Percentiles rank a stretch among this genome's conserved stretches.
Conservation (phyloP, 2,888 invertebrate species). For the Tribolium freemani region DNA sequence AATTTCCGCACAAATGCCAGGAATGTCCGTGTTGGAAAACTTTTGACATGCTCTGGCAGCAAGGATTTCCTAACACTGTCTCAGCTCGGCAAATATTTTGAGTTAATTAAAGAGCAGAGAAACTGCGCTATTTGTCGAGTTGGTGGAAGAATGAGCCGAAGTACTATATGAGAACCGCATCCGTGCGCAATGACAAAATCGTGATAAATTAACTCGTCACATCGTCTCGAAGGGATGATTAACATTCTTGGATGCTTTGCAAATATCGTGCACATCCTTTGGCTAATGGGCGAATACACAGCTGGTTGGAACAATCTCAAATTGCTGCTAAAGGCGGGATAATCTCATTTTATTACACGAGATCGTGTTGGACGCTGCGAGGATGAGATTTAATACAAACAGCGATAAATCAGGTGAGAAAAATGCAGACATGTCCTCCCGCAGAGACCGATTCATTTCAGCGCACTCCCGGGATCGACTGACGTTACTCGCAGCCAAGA, state of each 20-base stretch:
- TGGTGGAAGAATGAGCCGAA: constrained; percentile 44
- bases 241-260: constrained; percentile 23
- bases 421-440: not conserved
- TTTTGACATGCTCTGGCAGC: constrained; percentile 44
- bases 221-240: constrained; percentile 5
- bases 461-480: not conserved
- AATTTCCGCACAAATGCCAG: not conserved
- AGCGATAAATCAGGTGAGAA: constrained; percentile 2
- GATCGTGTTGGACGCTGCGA: not conserved
- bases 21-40: constrained; percentile 5
- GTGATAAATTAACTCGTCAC: constrained; percentile 12
- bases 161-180: constrained; percentile 28
- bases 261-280: constrained; percentile 22
- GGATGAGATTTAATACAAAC: not conserved
- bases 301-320: constrained; percentile 20
- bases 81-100: constrained; percentile 63
- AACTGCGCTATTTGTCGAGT: constrained; percentile 51
- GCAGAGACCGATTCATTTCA: not conserved
- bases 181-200: constrained; percentile 5
- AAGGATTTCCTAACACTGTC: constrained; percentile 48
- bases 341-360: constrained; percentile 1
- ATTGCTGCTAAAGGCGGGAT: constrained; percentile 21
- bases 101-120: constrained; percentile 65
- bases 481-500: not conserved
- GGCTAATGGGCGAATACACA: constrained; percentile 23